These are phyloP conservation scores for Dromaius novaehollandiae DNA, from an alignment of 2,113 vertebrate genomes.

Conservation along the genomic window DNA sequence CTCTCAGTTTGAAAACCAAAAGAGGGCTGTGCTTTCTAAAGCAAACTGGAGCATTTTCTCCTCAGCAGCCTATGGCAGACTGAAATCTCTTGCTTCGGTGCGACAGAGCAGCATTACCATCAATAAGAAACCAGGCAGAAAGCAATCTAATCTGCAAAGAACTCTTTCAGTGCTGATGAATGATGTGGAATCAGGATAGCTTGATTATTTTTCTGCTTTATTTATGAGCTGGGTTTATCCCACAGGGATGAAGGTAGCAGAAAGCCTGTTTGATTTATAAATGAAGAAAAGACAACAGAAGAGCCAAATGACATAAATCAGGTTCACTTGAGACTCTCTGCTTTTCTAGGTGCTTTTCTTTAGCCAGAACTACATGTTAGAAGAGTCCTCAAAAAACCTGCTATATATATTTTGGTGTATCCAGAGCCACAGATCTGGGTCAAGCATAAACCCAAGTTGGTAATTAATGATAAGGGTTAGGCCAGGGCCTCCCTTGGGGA, in stretches of 20 bases:
- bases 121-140: conserved; percentile 1
- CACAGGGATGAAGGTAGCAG: background rate
- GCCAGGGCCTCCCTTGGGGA: background rate
- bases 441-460: background rate
- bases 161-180: background rate
- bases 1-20: background rate
- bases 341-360: background rate
- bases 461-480: background rate
- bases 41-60: background rate
- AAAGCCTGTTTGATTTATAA: conserved; percentile 39
- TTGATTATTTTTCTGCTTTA: conserved; percentile 19
- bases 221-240: background rate
- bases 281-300: conserved; percentile 30
- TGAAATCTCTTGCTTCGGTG: background rate
- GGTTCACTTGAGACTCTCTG: background rate
- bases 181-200: background rate
- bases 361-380: background rate
- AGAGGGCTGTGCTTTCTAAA: background rate
- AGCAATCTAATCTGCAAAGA: background rate
- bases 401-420: background rate
- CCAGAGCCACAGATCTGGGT: background rate
- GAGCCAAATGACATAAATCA: background rate
- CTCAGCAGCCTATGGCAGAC: background rate
- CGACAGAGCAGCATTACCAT: background rate
- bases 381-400: background rate